These are phyloP conservation scores for Desmophyllum pertusum DNA, from an alignment of 92 coral and sea anemone genomes.

Conservation along the genomic window DNA sequence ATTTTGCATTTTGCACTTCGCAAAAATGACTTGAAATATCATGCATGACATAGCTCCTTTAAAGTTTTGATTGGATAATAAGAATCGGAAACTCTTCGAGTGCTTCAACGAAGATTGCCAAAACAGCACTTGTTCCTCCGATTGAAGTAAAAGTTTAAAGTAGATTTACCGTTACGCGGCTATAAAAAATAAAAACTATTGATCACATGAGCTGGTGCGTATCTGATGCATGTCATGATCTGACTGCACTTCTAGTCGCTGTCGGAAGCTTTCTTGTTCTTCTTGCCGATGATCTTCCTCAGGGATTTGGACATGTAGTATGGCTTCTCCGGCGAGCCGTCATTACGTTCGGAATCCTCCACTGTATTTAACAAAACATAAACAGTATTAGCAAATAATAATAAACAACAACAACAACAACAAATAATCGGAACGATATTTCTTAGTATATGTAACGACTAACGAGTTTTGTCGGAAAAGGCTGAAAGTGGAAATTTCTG, in stretches of 20 bases:
- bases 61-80: too few relatives aligned
- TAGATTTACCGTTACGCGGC: not conserved
- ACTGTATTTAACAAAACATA: constrained; percentile 49
- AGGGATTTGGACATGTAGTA: constrained; percentile 94
- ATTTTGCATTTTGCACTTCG: too few relatives aligned
- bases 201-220: not conserved
- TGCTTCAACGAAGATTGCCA: too few relatives aligned
- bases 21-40: too few relatives aligned
- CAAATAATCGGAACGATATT: not conserved
- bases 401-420: too few relatives aligned
- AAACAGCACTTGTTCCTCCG: too few relatives aligned
- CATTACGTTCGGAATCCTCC: constrained; percentile 97
- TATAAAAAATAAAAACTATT: not conserved
- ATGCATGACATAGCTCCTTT: too few relatives aligned
- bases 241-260: constrained; percentile 29
- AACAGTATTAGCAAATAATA: not conserved
- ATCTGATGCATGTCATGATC: not conserved
- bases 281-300: constrained; percentile 90
- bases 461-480: too few relatives aligned
- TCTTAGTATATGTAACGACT: too few relatives aligned
- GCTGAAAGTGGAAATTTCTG: too few relatives aligned
- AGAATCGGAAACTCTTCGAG: too few relatives aligned
- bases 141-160: too few relatives aligned
- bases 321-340: constrained; percentile 92
- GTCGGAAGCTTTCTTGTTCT: constrained; percentile 79